Base-by-base conservation (phyloP, 2,888 invertebrate species). In the Rambutsinella grinnellia region DNA sequence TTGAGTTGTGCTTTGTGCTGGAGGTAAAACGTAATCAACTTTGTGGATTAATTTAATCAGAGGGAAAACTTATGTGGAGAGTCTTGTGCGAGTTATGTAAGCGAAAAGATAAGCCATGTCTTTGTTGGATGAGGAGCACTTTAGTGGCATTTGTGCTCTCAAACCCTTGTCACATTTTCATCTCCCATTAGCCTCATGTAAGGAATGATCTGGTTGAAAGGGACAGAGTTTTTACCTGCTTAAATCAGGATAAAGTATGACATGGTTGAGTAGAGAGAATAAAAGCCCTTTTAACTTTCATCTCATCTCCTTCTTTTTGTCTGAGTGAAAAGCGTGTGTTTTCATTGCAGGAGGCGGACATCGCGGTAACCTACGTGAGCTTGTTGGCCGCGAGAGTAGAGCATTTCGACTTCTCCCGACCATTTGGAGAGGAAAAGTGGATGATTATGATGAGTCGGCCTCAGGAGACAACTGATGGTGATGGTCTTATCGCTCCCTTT, bases 401-500 rank as follows among this genome's bases (percentile, higher is more conserved):
- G n/a, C 86, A 87, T 72, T 87, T 91, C 3, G 87, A 87, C 6
- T 94, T 91, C 86, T 89, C 91, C 0, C 88, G 88, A 3, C 88
- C 90, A 44, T 86, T 95, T 78, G 93, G 94, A 81, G 92, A 93
- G 82, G 92, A 92, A 0, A 90, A 92, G 83, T 92, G 94, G 91
- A 91, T 92, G 65, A 93, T 94, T 86, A 89, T 95, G 86, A 90
- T 95, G 90, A 92, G 90, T 85, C 89, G 95, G 66, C 95, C 95
- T 0, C 89, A 89, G 44, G 94, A 93, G 85, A 94, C 95, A 0
- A 94, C 94, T 0, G 91, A 92, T 1, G 94, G 94, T 0, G 93
- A 94, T 0, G 95, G 95, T 0, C 87, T 95, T 3, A 86, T 94
- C 70, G 94, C 95, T 0, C 95, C 95, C 0, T 95, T 95, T 83